A percentile compares a stretch with the other conserved stretches of the same genome.
Evolutionary conservation across 2,888 invertebrate genomes (phyloP).

Genomic region (Machimus atricapillus): DNA sequence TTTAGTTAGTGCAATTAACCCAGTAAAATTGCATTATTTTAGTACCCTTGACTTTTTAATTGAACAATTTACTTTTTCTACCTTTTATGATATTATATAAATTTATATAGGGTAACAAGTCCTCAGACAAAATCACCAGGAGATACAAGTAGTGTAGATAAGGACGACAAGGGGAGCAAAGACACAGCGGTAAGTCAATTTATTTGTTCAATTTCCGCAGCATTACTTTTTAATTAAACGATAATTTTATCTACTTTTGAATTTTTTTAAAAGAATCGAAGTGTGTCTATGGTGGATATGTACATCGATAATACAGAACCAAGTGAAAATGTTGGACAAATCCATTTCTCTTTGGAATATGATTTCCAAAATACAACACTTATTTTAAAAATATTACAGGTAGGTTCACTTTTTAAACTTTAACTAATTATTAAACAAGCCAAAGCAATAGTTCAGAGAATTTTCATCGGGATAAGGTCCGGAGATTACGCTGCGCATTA

Average conservation of each 20-base stretch:
- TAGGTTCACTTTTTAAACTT: constrained; percentile 58
- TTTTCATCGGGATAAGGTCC: no score
- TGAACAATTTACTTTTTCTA: not conserved
- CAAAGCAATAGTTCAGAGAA: no score
- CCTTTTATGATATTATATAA: not conserved
- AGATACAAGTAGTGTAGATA: constrained; percentile 68
- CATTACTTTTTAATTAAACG: no score
- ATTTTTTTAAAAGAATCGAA: constrained; percentile 73
- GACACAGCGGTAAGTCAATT: constrained; percentile 1
- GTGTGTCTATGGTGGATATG: constrained; percentile 92
- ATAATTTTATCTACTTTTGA: no score
- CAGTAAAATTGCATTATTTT: no score
- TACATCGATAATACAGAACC: constrained; percentile 93
- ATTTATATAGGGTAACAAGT: constrained; percentile 55
- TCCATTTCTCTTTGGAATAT: constrained; percentile 92
- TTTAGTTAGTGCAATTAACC: not conserved
- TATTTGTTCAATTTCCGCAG: no score
- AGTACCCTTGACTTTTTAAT: not conserved
- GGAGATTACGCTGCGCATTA: no score
- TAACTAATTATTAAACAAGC: no score
- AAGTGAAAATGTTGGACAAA: constrained; percentile 92
- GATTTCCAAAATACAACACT: constrained; percentile 93
- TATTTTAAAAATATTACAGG: constrained; percentile 89
- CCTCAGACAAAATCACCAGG: constrained; percentile 79
- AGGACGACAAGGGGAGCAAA: constrained; percentile 51